Evolutionary conservation across 1,140 invertebrate genomes (phyloP).

Genomic region (Eumeta japonica): DNA sequence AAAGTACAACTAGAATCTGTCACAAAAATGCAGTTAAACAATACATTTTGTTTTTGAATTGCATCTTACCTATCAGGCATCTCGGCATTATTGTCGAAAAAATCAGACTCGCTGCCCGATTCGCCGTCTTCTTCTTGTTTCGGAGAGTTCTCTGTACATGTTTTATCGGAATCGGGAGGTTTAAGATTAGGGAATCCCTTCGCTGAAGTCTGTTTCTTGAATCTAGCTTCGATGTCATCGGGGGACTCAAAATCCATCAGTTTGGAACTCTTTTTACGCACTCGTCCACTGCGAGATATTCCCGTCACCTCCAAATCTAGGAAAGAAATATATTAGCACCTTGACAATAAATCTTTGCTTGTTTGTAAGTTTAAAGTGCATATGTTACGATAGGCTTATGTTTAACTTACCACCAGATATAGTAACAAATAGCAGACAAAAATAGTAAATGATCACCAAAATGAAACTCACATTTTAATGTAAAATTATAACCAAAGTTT

Average conservation of each 20-base stretch:
- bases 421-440: too few species aligned
- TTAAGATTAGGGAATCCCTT: too few species aligned
- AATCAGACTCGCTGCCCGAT: constrained; percentile 59
- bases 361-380: not conserved
- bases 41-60: constrained; percentile 19
- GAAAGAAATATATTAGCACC: constrained; percentile 27
- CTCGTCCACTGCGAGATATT: constrained; percentile 81
- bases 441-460: too few species aligned
- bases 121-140: constrained; percentile 53
- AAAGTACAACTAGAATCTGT: too few species aligned
- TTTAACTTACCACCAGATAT: too few species aligned
- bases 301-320: constrained; percentile 79
- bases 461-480: too few species aligned
- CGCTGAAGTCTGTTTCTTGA: not conserved
- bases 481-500: too few species aligned
- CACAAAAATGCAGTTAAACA: constrained; percentile 2
- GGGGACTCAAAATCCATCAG: constrained; percentile 89
- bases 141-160: too few species aligned
- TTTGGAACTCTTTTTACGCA: constrained; percentile 92
- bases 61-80: constrained; percentile 60
- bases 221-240: constrained; percentile 65
- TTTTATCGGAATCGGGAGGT: too few species aligned
- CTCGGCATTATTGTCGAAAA: constrained; percentile 56
- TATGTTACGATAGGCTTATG: not conserved
- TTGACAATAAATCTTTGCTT: not conserved